Evolutionary conservation across 2,888 invertebrate species (phyloP).

Genomic region (Microplitis manilae): DNA sequence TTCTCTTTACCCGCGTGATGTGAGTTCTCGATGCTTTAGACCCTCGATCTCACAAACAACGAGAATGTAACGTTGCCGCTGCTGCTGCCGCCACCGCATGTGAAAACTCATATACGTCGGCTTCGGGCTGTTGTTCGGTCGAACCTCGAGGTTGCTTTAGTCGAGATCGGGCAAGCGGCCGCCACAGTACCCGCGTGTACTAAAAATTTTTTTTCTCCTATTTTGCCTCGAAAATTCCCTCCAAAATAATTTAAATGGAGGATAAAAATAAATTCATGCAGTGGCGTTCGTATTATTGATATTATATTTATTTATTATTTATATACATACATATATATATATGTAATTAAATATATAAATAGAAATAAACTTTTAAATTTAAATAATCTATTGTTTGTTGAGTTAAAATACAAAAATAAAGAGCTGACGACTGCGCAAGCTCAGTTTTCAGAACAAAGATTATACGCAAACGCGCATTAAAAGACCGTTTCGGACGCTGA

Average conservation of each 20-base stretch:
- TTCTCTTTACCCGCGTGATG: not conserved
- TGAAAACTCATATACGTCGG: slow-evolving; percentile 16
- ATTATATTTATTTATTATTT: not conserved
- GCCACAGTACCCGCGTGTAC: slow-evolving; percentile 44
- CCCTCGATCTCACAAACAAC: slow-evolving; percentile 19
- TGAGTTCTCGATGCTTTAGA: slow-evolving; percentile 10
- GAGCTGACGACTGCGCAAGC: not conserved
- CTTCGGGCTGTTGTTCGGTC: slow-evolving; percentile 24
- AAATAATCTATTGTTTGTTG: not conserved
- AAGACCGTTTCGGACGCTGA: not conserved
- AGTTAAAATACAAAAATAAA: not conserved
- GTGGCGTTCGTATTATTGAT: not conserved
- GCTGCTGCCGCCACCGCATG: slow-evolving; percentile 15
- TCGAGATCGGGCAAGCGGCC: slow-evolving; percentile 50
- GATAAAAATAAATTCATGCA: not conserved
- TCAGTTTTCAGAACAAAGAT: not conserved
- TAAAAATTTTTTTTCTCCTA: slow-evolving; percentile 20
- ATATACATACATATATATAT: not conserved
- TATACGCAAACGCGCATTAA: slow-evolving; percentile 1
- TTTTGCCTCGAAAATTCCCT: slow-evolving; percentile 19
- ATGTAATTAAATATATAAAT: not conserved
- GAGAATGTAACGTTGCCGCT: not conserved
- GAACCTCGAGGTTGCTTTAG: slow-evolving; percentile 46
- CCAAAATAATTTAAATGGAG: slow-evolving; percentile 21
- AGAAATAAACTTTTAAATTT: not conserved